A percentile compares a stretch with the other conserved stretches of the same genome.
phyloP scores from a whole-genome alignment of 1,140 invertebrate species.

The Dendrolimus kikuchii region DNA sequence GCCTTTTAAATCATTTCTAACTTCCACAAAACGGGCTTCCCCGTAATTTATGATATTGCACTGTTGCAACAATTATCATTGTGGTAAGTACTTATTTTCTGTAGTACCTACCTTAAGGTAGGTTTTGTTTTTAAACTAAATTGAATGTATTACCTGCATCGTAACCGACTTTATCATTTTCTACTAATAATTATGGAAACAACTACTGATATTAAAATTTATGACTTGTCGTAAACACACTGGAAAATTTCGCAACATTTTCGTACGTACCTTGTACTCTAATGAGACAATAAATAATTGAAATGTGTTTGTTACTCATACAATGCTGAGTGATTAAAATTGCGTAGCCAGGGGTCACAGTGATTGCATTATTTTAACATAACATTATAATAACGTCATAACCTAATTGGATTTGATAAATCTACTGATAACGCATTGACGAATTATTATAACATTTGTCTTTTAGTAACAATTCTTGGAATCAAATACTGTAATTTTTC shows the following conservation, averaged over 20 bases:
- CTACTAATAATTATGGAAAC: conserved; percentile 11
- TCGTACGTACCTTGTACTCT: conserved; percentile 5
- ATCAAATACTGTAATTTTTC: too few species aligned
- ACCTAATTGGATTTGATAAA: too few species aligned
- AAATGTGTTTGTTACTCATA: conserved; percentile 6
- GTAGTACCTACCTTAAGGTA: too few species aligned
- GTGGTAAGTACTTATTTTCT: too few species aligned
- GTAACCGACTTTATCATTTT: conserved; percentile 8
- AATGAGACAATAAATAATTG: conserved; percentile 10
- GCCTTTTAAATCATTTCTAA: too few species aligned
- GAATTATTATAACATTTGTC: too few species aligned
- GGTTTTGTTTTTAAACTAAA: background rate
- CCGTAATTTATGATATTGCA: too few species aligned
- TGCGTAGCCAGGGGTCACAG: conserved; percentile 3
- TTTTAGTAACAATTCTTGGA: too few species aligned
- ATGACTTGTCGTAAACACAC: conserved; percentile 16
- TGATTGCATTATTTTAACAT: conserved; percentile 12
- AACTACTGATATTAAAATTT: conserved; percentile 8
- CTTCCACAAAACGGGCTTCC: too few species aligned
- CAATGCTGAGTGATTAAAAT: conserved; percentile 6
- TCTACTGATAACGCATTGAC: too few species aligned
- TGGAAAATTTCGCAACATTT: conserved; percentile 10
- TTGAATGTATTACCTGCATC: conserved; percentile 13
- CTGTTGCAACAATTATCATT: too few species aligned
- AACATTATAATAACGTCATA: too few species aligned